Conservation (phyloP, 2,888 invertebrate genomes). For the Dromius quadrimaculatus region DNA sequence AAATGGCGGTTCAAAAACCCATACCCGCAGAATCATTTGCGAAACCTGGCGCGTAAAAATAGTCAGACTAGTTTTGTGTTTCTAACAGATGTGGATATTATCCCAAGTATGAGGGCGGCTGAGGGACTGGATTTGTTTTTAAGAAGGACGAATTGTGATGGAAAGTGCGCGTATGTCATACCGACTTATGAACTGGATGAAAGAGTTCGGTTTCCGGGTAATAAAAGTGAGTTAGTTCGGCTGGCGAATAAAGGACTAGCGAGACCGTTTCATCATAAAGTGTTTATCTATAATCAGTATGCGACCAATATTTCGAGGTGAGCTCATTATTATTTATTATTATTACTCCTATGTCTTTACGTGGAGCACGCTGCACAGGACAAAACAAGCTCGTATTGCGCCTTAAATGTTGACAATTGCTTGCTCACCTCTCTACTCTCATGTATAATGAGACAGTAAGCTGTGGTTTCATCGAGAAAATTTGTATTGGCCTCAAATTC, state of each 20-base stretch:
- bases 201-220: conserved; percentile 82
- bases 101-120: conserved; percentile 82
- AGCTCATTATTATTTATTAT: too few species aligned
- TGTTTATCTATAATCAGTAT: conserved; percentile 92
- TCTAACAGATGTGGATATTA: conserved; percentile 89
- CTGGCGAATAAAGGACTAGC: conserved; percentile 84
- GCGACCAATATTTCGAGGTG: conserved; percentile 91
- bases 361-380: too few species aligned
- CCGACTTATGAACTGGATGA: conserved; percentile 91
- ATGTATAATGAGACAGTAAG: neutral
- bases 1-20: conserved; percentile 81
- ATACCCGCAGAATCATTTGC: conserved; percentile 90
- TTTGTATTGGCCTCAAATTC: neutral
- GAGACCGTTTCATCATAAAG: conserved; percentile 90
- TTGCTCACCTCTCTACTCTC: too few species aligned
- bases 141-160: conserved; percentile 69
- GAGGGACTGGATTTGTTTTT: conserved; percentile 79
- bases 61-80: conserved; percentile 86
- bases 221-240: conserved; percentile 82
- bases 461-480: neutral
- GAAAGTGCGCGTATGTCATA: conserved; percentile 86
- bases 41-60: conserved; percentile 88
- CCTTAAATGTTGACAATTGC: too few species aligned
- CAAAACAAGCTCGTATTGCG: too few species aligned
- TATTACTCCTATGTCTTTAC: too few species aligned